Evolutionary conservation across 2,888 invertebrate genomes (phyloP), one percentile per base, ranked within the genome.

Genomic region (Polydrusus tereticollis): DNA sequence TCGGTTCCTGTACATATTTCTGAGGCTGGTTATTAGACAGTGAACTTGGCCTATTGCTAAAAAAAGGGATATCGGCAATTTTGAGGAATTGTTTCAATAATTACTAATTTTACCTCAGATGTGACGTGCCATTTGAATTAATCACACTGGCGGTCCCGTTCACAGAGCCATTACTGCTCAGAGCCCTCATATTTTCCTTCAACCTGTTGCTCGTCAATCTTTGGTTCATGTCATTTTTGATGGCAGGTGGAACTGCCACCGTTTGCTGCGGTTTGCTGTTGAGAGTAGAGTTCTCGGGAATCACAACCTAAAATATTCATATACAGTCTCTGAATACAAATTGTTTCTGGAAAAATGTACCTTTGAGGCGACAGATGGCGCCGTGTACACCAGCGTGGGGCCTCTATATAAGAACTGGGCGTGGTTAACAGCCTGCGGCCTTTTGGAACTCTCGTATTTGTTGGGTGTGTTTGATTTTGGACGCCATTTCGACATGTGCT

Each of bases 401-500:
- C 67, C 41, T 8, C 69, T 41, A 26, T 78, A 78, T 0, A 84
- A 79, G 36, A 83, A 82, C 69, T 85, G 85, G 50, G 80, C 81
- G 69, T 85, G 85, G 0, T 79, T 78, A 0, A 83, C 80, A 0
- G 80, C 78, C 20, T 79, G 78, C 1, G 79, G 78, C 58, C 82
- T 72, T 0, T 78, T 71, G 3, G 83, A 79, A 8, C 75, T 73
- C n/a, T 80, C 73, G 47, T 78, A 80, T 0, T 77, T 70, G 18
- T 72, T 58, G 55, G 72, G 72, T 4, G 62, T 52, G 47, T 75
- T 71, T 14, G 77, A 75, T 50, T 80, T 81, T 3, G 82, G 81
- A 7, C 80, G 76, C 83, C 83, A 84, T n/a, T 75, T 75, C 12
- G 66, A 62, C 3, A 75, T 60, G 21, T 69, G 68, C 12, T 68